Evolutionary conservation across 2,113 vertebrate genomes (phyloP), one percentile per base, ranked within the genome.

Genomic region (Tragelaphus buxtoni): DNA sequence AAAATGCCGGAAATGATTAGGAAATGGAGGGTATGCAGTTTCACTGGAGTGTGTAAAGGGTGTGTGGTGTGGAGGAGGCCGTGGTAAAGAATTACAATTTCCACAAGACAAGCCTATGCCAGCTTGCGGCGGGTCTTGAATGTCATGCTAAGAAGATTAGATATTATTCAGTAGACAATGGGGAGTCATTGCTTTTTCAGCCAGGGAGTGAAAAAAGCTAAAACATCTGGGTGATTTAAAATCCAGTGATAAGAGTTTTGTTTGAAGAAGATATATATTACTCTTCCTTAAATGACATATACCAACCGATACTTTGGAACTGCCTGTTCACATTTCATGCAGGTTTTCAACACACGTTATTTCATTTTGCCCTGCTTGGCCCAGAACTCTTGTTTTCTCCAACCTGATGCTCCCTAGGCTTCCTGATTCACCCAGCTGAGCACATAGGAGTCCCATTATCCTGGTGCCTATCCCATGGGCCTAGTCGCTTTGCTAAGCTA

Each of bases 161-260:
- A 88, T 92, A 82, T 94, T 96, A 94, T 94, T 95, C 81, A 76
- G 58, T 81, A 96, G 94, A 96, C 96, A 95, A 95, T 86, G 86
- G 89, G 74, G 85, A 96, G 86, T 58, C 56, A 63, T 92, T 86
- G 85, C 91, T 92, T 88, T 86, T 90, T 96, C 65, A 96, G 86
- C 39, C 69, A 26, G 32, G 49, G 35, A 95, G 35, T 90, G 65
- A 85, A 83, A 61, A 95, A 91, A 91, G 47, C 81, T 90, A 83
- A 95, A 97, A 90, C 81, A 96, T 83, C 90, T 96, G 94, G 76
- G 47, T 95, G 55, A 90, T 88, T 96, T 88, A 81, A 94, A 95
- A 97, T 92, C 49, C 69, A 58, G 24, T 72, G 88, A 53, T 86
- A 94, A 94, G 88, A 95, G 56, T 86, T 92, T 17, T 90, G 51